A percentile compares a stretch with the other conserved stretches of the same genome.
Conservation (phyloP, 2,888 invertebrate genomes). For the Heteropelma amictum region DNA sequence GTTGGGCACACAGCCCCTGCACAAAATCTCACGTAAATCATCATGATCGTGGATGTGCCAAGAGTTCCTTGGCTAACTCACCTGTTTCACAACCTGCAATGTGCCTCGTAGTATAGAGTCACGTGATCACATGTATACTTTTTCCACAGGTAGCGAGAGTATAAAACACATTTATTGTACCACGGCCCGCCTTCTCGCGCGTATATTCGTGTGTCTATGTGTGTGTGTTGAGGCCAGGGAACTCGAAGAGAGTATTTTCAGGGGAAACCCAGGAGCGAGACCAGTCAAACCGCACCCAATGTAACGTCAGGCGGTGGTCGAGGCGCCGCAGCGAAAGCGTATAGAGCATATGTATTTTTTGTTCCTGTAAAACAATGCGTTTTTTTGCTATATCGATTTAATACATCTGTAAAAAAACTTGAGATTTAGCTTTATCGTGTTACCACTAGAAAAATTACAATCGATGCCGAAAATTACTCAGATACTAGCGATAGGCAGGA, state of each 20-base stretch:
- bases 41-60: neutral
- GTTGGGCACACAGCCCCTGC: conserved; percentile 9
- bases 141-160: too few species aligned
- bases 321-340: conserved; percentile 55
- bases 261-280: conserved; percentile 49
- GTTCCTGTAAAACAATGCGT: neutral
- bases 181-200: neutral
- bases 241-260: conserved; percentile 35
- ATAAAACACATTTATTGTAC: too few species aligned
- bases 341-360: conserved; percentile 5
- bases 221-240: conserved; percentile 29
- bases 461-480: neutral
- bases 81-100: conserved; percentile 77
- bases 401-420: too few species aligned
- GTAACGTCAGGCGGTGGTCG: conserved; percentile 67
- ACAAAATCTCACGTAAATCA: neutral
- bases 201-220: neutral
- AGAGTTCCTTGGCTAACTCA: conserved; percentile 57
- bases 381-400: too few species aligned
- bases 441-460: neutral
- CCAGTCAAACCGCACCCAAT: conserved; percentile 75
- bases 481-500: neutral
- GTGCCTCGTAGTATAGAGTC: conserved; percentile 70
- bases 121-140: conserved; percentile 70
- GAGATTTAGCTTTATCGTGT: too few species aligned